Percentiles rank a stretch among this genome's conserved stretches.
Conservation (phyloP, 2,113 vertebrate genomes). For the Seriola quinqueradiata region DNA sequence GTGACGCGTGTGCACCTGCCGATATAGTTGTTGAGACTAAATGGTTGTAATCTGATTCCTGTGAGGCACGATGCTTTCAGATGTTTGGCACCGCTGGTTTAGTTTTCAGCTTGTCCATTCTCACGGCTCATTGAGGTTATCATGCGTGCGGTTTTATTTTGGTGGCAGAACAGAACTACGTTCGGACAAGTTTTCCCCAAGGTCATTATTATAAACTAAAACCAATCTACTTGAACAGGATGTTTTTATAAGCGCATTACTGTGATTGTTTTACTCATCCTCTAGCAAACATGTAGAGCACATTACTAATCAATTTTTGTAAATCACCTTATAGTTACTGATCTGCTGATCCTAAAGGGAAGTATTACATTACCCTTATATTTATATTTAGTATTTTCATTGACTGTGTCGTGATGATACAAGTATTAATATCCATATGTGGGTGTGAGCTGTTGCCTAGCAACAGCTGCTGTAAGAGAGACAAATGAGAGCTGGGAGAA, state of each 20-base stretch:
- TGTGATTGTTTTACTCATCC: too few species aligned
- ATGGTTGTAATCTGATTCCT: slow-evolving; percentile 37
- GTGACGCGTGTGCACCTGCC: slow-evolving; percentile 33
- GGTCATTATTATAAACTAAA: background rate
- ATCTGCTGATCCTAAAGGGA: background rate
- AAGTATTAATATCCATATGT: slow-evolving; percentile 49
- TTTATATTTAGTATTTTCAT: slow-evolving; percentile 24
- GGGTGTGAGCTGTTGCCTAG: slow-evolving; percentile 68
- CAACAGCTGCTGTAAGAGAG: slow-evolving; percentile 51
- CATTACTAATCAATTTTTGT: background rate
- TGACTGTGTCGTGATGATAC: slow-evolving; percentile 36
- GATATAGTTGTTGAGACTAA: background rate
- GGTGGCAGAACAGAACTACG: background rate
- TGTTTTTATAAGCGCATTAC: background rate
- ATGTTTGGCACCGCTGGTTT: background rate
- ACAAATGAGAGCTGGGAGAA: slow-evolving; percentile 33
- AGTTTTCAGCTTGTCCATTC: background rate
- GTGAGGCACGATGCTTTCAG: background rate
- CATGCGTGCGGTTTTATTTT: slow-evolving; percentile 16
- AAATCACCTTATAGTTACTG: background rate
- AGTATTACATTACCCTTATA: background rate
- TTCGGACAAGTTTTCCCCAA: background rate
- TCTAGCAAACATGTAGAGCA: too few species aligned
- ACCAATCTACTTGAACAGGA: background rate
- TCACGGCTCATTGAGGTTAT: background rate